Evolutionary conservation across 2,888 invertebrate genomes (phyloP).

Genomic region (Apoda limacodes): DNA sequence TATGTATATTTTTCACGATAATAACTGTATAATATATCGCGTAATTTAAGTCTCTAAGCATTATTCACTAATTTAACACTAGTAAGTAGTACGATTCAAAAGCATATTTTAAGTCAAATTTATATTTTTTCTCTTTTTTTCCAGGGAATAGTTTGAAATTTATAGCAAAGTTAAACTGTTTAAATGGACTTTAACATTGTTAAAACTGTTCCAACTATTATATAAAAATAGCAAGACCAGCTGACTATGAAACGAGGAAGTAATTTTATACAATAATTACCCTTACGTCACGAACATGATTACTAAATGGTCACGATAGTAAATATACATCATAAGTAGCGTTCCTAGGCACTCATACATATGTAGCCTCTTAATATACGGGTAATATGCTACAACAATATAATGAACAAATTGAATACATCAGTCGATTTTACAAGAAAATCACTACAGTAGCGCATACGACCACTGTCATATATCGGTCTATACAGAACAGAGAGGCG

Average conservation of each 20-base stretch:
- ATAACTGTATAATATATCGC: constrained; percentile 43
- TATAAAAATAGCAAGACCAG: constrained; percentile 55
- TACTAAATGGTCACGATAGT: constrained; percentile 54
- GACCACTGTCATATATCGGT: too few relatives aligned
- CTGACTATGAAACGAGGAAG: too few relatives aligned
- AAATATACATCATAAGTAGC: constrained; percentile 64
- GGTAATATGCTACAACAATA: constrained; percentile 25
- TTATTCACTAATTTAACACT: constrained; percentile 36
- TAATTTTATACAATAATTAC: constrained; percentile 30
- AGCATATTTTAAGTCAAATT: too few relatives aligned
- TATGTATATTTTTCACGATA: constrained; percentile 45
- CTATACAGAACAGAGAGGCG: too few relatives aligned
- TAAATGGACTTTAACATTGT: too few relatives aligned
- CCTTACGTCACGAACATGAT: constrained; percentile 65
- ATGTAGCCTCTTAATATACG: constrained; percentile 46
- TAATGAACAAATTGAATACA: constrained; percentile 33
- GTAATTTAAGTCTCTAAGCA: constrained; percentile 55
- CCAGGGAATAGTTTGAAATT: too few relatives aligned
- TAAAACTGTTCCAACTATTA: constrained; percentile 43
- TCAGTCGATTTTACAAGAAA: constrained; percentile 42
- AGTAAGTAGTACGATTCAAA: constrained; percentile 42
- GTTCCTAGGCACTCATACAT: constrained; percentile 63
- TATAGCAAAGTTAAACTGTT: too few relatives aligned
- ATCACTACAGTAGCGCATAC: constrained; percentile 31
- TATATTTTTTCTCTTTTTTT: too few relatives aligned